Percentiles rank a stretch among this genome's conserved stretches.
Conservation (phyloP, 2,888 invertebrate genomes). For the Scaptomyza caliginosa region DNA sequence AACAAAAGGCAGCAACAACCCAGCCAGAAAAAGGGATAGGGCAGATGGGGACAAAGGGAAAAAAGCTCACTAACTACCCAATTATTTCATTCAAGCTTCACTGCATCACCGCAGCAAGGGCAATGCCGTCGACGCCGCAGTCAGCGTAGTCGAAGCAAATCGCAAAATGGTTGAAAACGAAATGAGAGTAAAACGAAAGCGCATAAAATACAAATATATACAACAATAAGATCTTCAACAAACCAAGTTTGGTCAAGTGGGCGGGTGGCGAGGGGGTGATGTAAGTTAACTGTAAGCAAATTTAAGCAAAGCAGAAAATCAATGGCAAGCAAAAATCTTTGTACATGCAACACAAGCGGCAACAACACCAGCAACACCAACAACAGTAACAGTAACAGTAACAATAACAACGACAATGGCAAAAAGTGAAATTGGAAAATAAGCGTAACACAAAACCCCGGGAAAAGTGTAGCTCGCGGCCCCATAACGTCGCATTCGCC, state of each 20-base stretch:
- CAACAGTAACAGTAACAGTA: constrained; percentile 13
- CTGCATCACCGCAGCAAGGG: constrained; percentile 60
- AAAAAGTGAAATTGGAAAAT: constrained; percentile 80
- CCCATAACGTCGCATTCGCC: constrained; percentile 15
- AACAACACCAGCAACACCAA: constrained; percentile 16
- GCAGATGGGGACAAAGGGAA: background rate
- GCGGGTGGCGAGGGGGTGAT: constrained; percentile 1
- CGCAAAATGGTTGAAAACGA: constrained; percentile 57
- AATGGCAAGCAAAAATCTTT: constrained; percentile 64
- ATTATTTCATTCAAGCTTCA: constrained; percentile 83
- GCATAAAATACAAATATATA: constrained; percentile 17
- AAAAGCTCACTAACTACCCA: constrained; percentile 80
- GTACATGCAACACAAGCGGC: constrained; percentile 27
- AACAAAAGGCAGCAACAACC: constrained; percentile 21
- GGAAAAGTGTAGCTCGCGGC: constrained; percentile 51
- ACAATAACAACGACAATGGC: constrained; percentile 45
- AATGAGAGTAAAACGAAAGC: constrained; percentile 58
- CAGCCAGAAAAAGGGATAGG: constrained; percentile 4
- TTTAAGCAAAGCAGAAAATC: constrained; percentile 72
- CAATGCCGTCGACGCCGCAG: constrained; percentile 20
- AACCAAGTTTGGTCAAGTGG: constrained; percentile 61
- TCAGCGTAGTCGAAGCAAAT: constrained; percentile 22
- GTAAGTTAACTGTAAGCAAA: constrained; percentile 70
- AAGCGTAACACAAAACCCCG: constrained; percentile 81
- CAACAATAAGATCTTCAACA: constrained; percentile 18